Conservation (phyloP, 2,797 vertebrate species). For the Toxotes lorentzi region DNA sequence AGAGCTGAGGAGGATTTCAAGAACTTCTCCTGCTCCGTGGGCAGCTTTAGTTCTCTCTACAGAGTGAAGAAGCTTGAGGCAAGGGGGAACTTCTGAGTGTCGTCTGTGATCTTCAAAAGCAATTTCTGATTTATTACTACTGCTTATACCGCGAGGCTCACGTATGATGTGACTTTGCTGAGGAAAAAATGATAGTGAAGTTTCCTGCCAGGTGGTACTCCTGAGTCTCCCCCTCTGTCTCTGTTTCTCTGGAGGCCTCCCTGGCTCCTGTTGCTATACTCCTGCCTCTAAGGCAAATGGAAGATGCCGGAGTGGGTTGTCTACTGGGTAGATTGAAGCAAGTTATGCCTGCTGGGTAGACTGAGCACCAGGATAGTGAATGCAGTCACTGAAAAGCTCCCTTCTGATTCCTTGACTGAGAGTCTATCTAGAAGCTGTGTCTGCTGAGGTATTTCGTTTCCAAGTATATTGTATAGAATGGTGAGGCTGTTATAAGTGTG, state of each 20-base stretch:
- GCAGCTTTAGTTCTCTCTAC: conserved; percentile 19
- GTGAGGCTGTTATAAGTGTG: conserved; percentile 33
- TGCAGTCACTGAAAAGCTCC: conserved; percentile 17
- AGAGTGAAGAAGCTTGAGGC: conserved; percentile 19
- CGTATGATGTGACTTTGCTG: conserved; percentile 22
- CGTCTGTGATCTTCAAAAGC: conserved; percentile 25
- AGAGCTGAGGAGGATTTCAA: conserved; percentile 11
- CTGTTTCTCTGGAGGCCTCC: conserved; percentile 44
- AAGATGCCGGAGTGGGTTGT: conserved; percentile 47
- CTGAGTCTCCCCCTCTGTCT: conserved; percentile 39
- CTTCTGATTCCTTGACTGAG: conserved; percentile 36
- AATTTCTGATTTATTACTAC: conserved; percentile 25
- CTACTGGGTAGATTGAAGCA: conserved; percentile 23
- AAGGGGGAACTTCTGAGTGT: conserved; percentile 16
- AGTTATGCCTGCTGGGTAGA: conserved; percentile 18
- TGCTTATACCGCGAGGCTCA: conserved; percentile 5
- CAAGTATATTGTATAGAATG: conserved; percentile 3
- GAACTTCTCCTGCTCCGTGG: conserved; percentile 7
- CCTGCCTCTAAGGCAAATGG: conserved; percentile 59
- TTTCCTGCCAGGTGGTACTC: conserved; percentile 25
- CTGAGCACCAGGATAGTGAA: conserved; percentile 38
- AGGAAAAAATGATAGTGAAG: conserved; percentile 14
- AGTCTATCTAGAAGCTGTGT: conserved; percentile 23
- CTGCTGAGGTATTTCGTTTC: conserved; percentile 71
- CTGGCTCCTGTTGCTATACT: conserved; percentile 51